Conservation (phyloP, 2,797 vertebrate genomes). For the Carcharodon carcharias region DNA sequence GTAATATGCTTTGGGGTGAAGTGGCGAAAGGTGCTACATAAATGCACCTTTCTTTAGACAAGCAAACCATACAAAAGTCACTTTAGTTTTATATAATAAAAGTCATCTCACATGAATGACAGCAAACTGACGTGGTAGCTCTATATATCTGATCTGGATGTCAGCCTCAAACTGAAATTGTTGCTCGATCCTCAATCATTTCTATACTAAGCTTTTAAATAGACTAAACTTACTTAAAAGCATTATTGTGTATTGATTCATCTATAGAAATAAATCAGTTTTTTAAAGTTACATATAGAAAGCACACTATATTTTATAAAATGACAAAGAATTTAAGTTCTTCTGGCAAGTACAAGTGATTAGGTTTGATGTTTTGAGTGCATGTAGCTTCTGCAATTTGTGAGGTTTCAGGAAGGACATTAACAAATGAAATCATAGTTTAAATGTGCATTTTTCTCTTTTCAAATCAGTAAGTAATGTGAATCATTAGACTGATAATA, state of each 20-base stretch:
- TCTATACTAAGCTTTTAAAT: not conserved
- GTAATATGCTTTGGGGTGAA: not conserved
- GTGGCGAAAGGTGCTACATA: not conserved
- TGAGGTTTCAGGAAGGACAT: not conserved
- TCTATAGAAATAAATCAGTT: not conserved
- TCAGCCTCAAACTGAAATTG: not conserved
- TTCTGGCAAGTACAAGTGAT: not conserved
- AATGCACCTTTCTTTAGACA: not conserved
- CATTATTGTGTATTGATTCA: not conserved
- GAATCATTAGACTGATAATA: not conserved
- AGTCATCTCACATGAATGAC: not conserved
- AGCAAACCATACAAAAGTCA: not conserved
- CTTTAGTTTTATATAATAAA: not conserved
- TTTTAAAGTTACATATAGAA: not conserved
- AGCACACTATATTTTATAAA: too few species aligned
- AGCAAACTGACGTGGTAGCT: not conserved
- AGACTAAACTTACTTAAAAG: not conserved
- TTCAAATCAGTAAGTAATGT: not conserved
- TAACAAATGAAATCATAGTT: constrained; percentile 7
- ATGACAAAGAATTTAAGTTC: not conserved
- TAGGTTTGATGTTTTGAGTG: not conserved
- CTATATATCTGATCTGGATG: not conserved
- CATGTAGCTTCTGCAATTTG: not conserved
- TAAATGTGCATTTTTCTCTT: constrained; percentile 19
- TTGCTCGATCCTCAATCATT: not conserved